Percentiles rank a stretch among this genome's conserved stretches.
Evolutionary conservation across 2,797 vertebrate species (phyloP).

Genomic region (Dryobates pubescens): DNA sequence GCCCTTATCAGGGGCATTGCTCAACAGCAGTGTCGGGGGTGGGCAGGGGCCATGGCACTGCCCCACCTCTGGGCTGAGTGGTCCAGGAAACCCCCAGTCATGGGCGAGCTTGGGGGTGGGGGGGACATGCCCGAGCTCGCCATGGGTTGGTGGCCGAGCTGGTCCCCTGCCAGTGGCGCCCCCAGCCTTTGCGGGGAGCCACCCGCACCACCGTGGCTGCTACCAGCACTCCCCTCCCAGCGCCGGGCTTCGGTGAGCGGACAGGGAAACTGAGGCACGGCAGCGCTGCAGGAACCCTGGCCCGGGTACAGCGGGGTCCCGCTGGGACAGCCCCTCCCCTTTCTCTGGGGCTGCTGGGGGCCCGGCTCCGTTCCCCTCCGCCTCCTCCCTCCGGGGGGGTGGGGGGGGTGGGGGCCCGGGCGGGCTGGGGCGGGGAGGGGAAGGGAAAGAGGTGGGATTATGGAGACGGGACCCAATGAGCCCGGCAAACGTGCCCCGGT

Average conservation of each 20-base stretch:
- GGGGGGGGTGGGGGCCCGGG: neutral
- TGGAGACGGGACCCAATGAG: conserved; percentile 68
- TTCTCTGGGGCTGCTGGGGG: neutral
- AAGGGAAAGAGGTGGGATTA: conserved; percentile 61
- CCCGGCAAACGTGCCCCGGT: neutral
- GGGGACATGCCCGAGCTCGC: neutral
- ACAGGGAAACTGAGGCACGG: neutral
- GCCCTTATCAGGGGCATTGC: conserved; percentile 40
- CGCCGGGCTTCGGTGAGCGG: neutral
- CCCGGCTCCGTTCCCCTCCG: neutral
- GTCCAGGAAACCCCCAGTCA: neutral
- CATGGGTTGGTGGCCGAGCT: neutral
- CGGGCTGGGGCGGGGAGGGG: conserved; percentile 13
- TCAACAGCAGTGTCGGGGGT: neutral
- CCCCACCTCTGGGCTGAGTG: neutral
- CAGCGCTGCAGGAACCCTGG: accelerated
- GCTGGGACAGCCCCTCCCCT: neutral
- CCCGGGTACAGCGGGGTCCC: neutral
- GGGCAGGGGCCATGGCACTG: neutral
- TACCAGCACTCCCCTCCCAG: neutral
- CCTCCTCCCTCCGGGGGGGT: neutral
- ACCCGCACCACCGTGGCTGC: neutral
- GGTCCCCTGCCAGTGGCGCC: neutral
- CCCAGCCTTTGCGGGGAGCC: neutral
- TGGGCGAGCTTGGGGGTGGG: neutral